Conservation (phyloP, 2,888 invertebrate genomes). For the Cerceris rybyensis region DNA sequence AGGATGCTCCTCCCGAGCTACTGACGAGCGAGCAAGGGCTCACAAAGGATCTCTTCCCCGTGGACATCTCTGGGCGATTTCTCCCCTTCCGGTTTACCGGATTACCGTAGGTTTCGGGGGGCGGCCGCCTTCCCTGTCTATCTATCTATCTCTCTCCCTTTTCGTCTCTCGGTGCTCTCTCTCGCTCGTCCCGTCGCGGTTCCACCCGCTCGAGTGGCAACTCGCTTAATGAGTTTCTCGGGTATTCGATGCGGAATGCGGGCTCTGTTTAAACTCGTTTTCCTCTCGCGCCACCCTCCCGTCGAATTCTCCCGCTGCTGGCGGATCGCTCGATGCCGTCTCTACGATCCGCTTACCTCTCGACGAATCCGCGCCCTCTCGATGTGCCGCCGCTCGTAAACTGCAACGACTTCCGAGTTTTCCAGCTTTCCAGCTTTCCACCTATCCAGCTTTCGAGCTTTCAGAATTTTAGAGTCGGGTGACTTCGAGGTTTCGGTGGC, state of each 20-base stretch:
- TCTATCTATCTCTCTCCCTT: neutral
- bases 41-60: neutral
- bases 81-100: neutral
- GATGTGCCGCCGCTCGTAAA: too few relatives aligned
- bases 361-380: neutral
- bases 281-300: slow-evolving; percentile 36
- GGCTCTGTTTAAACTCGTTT: slow-evolving; percentile 75
- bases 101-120: too few relatives aligned
- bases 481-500: neutral
- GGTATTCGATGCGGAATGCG: slow-evolving; percentile 77
- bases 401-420: too few relatives aligned
- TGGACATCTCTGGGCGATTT: neutral
- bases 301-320: slow-evolving; percentile 51
- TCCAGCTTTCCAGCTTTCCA: too few relatives aligned
- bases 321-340: slow-evolving; percentile 33
- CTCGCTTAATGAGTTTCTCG: slow-evolving; percentile 78
- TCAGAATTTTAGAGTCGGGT: too few relatives aligned
- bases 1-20: neutral
- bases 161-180: neutral
- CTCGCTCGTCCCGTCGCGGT: neutral
- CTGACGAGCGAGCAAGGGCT: neutral
- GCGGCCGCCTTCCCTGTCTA: too few relatives aligned
- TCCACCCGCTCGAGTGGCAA: slow-evolving; percentile 49
- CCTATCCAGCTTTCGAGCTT: too few relatives aligned
- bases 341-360: slow-evolving; percentile 20